Evolutionary conservation across 2,113 vertebrate species (phyloP).

Genomic region (Perca fluviatilis): DNA sequence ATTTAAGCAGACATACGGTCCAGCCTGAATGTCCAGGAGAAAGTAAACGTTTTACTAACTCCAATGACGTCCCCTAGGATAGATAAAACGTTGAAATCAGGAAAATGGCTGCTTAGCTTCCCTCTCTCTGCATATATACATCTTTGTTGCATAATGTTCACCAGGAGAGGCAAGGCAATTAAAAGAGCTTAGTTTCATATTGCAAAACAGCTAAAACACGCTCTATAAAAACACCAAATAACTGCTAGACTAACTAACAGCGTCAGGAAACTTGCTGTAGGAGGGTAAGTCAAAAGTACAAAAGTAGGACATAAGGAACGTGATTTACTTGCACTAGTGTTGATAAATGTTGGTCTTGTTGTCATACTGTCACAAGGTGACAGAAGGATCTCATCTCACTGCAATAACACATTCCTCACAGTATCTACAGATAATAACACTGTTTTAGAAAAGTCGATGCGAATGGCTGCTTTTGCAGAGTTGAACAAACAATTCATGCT

Average conservation of each 20-base stretch:
- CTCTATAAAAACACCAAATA: neutral
- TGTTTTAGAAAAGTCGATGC: neutral
- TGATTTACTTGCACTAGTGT: neutral
- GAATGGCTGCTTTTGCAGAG: neutral
- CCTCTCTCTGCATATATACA: neutral
- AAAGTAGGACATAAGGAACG: neutral
- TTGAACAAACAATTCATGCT: neutral
- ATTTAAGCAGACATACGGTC: neutral
- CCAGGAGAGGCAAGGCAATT: neutral
- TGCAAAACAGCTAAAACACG: neutral
- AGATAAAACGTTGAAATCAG: neutral
- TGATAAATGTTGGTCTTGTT: neutral
- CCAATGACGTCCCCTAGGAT: neutral
- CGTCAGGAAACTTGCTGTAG: neutral
- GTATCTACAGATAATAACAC: neutral
- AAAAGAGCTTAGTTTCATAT: neutral
- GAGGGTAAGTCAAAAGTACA: neutral
- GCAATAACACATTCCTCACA: conserved; percentile 1
- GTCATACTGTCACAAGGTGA: neutral
- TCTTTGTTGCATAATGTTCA: neutral
- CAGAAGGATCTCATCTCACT: conserved; percentile 6
- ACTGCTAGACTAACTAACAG: neutral
- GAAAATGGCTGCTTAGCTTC: neutral
- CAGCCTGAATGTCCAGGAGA: neutral
- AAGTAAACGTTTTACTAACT: neutral